Base-by-base conservation (phyloP, 2,797 vertebrate genomes). In the Setipinna tenuifilis region DNA sequence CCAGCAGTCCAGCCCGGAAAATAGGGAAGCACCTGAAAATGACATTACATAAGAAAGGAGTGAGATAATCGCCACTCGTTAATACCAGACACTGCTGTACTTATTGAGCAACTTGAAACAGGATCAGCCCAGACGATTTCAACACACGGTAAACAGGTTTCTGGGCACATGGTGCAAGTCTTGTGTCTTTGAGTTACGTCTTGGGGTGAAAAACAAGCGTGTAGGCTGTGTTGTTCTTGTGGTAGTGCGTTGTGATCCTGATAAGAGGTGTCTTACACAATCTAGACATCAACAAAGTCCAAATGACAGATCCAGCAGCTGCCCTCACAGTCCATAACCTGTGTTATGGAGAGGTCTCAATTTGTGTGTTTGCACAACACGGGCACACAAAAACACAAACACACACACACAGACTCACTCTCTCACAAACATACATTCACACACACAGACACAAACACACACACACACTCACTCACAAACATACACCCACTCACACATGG, bases 21-120 rank as follows among this genome's bases (percentile, higher is more conserved):
- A 46, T n/a, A 83, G 87, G 91, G 86, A 90, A 91, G 82, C 86
- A 90, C 85, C 84, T 89, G 83, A 91, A 87, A 89, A 87, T 86
- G 71, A 61, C 25, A 84, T 89, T 82, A 84, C 1, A 82, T 54
- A 85, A 83, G 3, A 1, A 82, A 62, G 31, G 61, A 23, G 16
- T 2, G 68, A 35, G 68, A 75, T 75, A 28, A 28, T 41, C 35
- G 16, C 28, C 28, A 19, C 68, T 35, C 28, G 2, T 54, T 54
- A 54, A 31, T 5, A 19, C 25, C 28, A 31, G 28, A 71, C 28
- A 71, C 28, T n/a, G 58, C 19, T 59, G 17, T 19, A 21, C 9
- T 65, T 25, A 65, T 65, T 23, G 23, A 12, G 35, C 17, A 75
- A 75, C 68, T 35, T 41, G 35, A 41, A 75, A 14, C 50, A 54